phyloP scores from a whole-genome alignment of 2,797 vertebrate genomes.

The Pitangus sulphuratus region DNA sequence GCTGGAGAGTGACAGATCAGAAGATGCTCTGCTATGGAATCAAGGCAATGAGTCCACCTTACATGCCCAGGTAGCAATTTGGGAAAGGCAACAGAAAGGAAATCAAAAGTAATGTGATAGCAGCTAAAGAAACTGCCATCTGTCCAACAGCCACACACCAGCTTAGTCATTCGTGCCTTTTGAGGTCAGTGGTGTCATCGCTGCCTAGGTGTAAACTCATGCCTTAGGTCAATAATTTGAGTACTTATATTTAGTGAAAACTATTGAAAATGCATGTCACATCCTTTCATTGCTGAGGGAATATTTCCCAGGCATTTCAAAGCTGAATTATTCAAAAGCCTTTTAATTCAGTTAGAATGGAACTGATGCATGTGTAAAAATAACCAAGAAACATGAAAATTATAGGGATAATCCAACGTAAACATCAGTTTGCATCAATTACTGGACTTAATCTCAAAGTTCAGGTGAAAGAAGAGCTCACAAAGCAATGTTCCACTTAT shows the following conservation, averaged over 20 bases:
- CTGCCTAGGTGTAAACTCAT: background rate
- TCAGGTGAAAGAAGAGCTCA: background rate
- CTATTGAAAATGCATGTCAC: background rate
- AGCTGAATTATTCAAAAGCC: background rate
- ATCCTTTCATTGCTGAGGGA: background rate
- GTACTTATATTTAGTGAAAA: background rate
- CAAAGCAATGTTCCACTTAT: background rate
- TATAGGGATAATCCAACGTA: background rate
- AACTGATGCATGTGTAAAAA: background rate
- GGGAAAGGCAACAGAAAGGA: background rate
- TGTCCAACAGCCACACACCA: background rate
- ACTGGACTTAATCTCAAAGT: background rate
- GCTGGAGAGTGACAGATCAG: background rate
- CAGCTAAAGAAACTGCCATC: background rate
- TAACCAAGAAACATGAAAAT: background rate
- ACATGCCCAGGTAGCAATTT: background rate
- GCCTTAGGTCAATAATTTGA: background rate
- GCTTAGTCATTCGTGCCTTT: fast-evolving
- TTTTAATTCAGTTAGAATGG: background rate
- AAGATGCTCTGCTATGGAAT: background rate
- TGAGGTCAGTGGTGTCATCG: background rate
- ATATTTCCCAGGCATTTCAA: background rate
- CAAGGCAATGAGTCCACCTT: background rate
- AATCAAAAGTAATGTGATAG: background rate
- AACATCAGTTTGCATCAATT: background rate